Conservation (phyloP, 2,797 vertebrate species). For the Scarus forsteni region DNA sequence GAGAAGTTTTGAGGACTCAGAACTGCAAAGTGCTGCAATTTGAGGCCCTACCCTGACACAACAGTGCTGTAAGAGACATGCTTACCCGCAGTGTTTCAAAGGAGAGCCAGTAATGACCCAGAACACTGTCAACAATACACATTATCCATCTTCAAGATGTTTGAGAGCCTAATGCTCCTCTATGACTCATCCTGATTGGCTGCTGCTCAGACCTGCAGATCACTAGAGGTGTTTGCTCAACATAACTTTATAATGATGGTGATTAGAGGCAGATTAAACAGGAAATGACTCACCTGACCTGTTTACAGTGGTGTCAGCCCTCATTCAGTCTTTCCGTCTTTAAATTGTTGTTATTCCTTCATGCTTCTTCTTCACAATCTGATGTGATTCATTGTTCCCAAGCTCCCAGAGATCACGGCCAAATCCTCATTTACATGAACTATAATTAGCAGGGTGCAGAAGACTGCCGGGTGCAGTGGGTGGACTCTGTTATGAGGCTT, state of each 20-base stretch:
- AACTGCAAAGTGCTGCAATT: too few species aligned
- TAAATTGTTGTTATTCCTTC: conserved; percentile 34
- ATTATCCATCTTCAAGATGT: neutral
- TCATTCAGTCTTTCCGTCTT: conserved; percentile 50
- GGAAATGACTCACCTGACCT: conserved; percentile 61
- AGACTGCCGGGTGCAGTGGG: conserved; percentile 40
- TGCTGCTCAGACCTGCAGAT: conserved; percentile 26
- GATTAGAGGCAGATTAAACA: conserved; percentile 18
- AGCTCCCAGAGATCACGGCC: conserved; percentile 33
- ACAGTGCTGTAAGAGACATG: too few species aligned
- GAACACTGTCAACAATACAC: neutral
- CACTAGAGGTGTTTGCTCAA: conserved; percentile 40
- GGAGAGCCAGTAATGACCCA: too few species aligned
- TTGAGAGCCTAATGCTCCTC: neutral
- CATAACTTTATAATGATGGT: conserved; percentile 35
- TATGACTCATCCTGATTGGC: conserved; percentile 44
- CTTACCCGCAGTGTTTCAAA: too few species aligned
- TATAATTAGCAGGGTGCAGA: conserved; percentile 50
- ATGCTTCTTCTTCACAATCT: conserved; percentile 12
- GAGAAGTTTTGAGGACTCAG: too few species aligned
- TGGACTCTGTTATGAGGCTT: conserved; percentile 25
- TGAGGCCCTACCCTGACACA: too few species aligned
- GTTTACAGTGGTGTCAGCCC: conserved; percentile 26
- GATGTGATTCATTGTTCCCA: conserved; percentile 51
- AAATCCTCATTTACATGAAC: conserved; percentile 35